These are phyloP conservation scores for Epizoanthus stellaris DNA, from an alignment of 92 coral and sea anemone species.

Conservation along the genomic window DNA sequence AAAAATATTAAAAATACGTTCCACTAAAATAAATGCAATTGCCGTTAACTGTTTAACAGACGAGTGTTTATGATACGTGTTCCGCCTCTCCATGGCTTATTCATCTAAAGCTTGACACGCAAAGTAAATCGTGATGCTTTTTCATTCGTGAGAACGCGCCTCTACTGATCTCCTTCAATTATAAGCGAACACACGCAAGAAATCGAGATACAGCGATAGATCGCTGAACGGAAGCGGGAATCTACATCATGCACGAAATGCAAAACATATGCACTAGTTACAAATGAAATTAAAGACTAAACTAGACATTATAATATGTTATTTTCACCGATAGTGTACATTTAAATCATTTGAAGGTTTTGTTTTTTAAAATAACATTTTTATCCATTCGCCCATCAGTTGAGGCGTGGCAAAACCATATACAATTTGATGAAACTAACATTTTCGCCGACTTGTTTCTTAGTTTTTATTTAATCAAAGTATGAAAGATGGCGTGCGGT, in stretches of 20 bases:
- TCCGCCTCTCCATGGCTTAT: conserved; percentile 6
- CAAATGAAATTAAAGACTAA: background rate
- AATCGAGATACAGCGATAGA: background rate
- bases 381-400: conserved; percentile 12
- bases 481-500: conserved; percentile 38
- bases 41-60: background rate
- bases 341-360: background rate
- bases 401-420: conserved; percentile 39
- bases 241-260: conserved; percentile 42
- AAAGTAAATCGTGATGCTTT: background rate
- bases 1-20: conserved; percentile 12
- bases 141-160: conserved; percentile 12
- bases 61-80: background rate
- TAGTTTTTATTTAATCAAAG: conserved; percentile 10
- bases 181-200: conserved; percentile 32
- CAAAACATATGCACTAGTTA: background rate
- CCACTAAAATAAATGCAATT: conserved; percentile 20
- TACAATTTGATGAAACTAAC: conserved; percentile 18
- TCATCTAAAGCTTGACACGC: conserved; percentile 38
- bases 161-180: conserved; percentile 9
- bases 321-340: conserved; percentile 1
- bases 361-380: conserved; percentile 11
- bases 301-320: background rate
- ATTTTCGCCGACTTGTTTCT: conserved; percentile 9
- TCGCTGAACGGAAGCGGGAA: conserved; percentile 17